Conservation (phyloP, 2,113 vertebrate species). For the Neogobius melanostomus region DNA sequence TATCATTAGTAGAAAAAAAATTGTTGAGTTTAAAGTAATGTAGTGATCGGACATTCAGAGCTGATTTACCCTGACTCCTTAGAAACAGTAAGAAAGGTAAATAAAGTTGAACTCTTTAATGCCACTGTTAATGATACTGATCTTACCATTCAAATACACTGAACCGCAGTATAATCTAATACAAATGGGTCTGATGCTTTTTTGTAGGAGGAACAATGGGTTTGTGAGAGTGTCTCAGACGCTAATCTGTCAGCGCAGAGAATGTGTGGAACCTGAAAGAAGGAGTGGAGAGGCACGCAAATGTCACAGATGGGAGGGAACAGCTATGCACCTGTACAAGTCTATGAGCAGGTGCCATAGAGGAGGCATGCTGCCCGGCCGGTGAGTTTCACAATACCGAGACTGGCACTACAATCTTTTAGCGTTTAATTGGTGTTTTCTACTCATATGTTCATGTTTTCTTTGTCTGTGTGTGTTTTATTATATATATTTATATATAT, state of each 20-base stretch:
- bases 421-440: background rate
- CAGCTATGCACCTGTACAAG: slow-evolving; percentile 8
- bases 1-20: no score
- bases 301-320: slow-evolving; percentile 42
- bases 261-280: slow-evolving; percentile 49
- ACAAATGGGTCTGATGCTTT: background rate
- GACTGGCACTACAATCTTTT: background rate
- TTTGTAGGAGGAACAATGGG: background rate
- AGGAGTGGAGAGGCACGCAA: slow-evolving; percentile 51
- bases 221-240: background rate
- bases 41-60: no score
- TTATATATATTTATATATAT: no score
- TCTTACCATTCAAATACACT: background rate
- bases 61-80: no score
- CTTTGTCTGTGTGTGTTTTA: no score
- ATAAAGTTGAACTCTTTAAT: background rate
- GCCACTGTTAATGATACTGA: background rate
- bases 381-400: slow-evolving; percentile 37
- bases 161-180: background rate
- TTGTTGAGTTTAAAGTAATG: no score
- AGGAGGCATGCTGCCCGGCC: slow-evolving; percentile 14
- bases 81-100: background rate
- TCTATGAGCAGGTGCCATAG: slow-evolving; percentile 4
- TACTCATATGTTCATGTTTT: no score
- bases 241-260: slow-evolving; percentile 34